A percentile compares a stretch with the other conserved stretches of the same genome.
Evolutionary conservation across 1,140 invertebrate genomes (phyloP).

Genomic region (Ceratina australensis): DNA sequence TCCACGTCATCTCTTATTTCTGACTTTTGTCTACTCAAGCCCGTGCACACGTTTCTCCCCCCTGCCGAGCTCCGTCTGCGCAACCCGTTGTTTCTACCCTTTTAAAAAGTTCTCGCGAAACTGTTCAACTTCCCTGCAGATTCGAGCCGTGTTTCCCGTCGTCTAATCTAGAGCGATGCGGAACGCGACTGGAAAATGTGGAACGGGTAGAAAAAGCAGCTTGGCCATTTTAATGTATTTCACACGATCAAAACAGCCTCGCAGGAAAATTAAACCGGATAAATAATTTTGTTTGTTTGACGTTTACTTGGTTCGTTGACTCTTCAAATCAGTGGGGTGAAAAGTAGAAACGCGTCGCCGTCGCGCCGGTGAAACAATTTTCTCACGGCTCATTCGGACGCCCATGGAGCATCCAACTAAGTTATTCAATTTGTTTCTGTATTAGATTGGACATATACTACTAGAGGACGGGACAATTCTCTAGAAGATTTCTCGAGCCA

Average conservation of each 20-base stretch:
- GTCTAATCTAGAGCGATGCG: constrained; percentile 13
- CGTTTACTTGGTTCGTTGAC: neutral
- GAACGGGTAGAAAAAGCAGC: neutral
- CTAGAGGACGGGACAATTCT: neutral
- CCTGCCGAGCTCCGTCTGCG: neutral
- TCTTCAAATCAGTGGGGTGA: neutral
- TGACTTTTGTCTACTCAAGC: constrained; percentile 27
- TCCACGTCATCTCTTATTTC: constrained; percentile 16
- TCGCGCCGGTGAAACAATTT: constrained; percentile 30
- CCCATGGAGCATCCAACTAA: constrained; percentile 13
- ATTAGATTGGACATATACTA: constrained; percentile 2
- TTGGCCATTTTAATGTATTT: constrained; percentile 63
- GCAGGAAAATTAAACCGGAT: neutral
- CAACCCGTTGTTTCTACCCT: neutral
- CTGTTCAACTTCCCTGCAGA: constrained; percentile 48
- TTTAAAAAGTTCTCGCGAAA: constrained; percentile 5
- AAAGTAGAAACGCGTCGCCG: neutral
- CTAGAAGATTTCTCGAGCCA: neutral
- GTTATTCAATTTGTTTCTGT: constrained; percentile 37
- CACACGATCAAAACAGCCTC: neutral
- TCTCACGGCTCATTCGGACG: constrained; percentile 30
- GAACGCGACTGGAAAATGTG: neutral
- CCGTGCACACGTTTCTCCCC: neutral
- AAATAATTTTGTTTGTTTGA: neutral
- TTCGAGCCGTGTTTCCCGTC: constrained; percentile 48